phyloP scores from a whole-genome alignment of 2,888 invertebrate genomes.

The Agonopterix subpropinquella region DNA sequence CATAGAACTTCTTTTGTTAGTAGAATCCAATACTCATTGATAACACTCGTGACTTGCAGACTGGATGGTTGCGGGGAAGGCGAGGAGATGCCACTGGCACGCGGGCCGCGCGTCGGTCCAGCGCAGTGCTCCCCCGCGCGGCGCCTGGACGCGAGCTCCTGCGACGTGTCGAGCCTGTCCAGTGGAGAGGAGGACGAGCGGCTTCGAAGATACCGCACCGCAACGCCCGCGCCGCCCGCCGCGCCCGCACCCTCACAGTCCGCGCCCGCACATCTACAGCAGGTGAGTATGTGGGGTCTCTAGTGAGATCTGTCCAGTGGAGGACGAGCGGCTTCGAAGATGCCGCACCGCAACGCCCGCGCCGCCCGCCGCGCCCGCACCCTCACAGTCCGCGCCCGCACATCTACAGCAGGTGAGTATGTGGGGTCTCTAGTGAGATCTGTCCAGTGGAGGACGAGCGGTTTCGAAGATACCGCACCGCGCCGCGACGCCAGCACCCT shows the following conservation, averaged over 20 bases:
- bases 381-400: constrained; percentile 6
- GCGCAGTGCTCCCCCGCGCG: constrained; percentile 68
- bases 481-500: constrained; percentile 24
- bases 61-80: constrained; percentile 64
- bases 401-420: constrained; percentile 27
- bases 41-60: constrained; percentile 26
- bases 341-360: constrained; percentile 50
- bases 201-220: constrained; percentile 63
- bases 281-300: constrained; percentile 16
- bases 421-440: constrained; percentile 6
- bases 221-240: constrained; percentile 26
- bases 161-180: constrained; percentile 68
- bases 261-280: constrained; percentile 18
- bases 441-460: constrained; percentile 71
- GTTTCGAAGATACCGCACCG: constrained; percentile 63
- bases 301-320: constrained; percentile 49
- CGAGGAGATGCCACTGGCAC: constrained; percentile 67
- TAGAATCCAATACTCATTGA: not conserved
- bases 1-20: not conserved
- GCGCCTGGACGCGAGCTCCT: constrained; percentile 65
- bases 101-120: constrained; percentile 48
- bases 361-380: constrained; percentile 22
- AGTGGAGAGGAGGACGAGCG: constrained; percentile 72
- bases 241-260: constrained; percentile 14
- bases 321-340: constrained; percentile 66